These are phyloP conservation scores for Plumapathes pennacea DNA, from an alignment of 92 coral and sea anemone genomes.

Conservation along the genomic window DNA sequence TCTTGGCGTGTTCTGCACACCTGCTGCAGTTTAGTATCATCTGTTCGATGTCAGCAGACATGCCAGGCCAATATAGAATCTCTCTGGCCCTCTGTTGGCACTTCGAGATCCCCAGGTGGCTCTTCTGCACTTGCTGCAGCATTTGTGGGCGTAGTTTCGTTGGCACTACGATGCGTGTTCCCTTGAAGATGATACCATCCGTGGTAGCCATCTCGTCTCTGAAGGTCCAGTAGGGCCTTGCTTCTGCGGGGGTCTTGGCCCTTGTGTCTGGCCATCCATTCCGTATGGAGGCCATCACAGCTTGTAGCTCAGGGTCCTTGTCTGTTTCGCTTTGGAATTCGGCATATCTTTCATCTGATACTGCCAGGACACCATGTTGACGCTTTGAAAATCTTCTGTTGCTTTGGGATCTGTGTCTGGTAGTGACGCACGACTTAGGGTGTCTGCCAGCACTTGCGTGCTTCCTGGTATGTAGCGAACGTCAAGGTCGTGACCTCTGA, in stretches of 20 bases:
- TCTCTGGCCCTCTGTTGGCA: conserved; percentile 18
- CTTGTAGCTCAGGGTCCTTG: background rate
- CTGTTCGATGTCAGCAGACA: conserved; percentile 6
- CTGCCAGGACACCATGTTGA: background rate
- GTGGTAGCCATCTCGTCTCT: conserved; percentile 11
- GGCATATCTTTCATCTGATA: background rate
- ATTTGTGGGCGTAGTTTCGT: conserved; percentile 9
- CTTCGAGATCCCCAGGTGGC: conserved; percentile 13
- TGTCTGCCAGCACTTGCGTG: conserved; percentile 20
- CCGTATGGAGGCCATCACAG: background rate
- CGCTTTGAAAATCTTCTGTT: background rate
- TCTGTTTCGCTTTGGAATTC: background rate
- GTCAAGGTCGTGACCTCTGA: conserved; percentile 9
- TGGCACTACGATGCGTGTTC: conserved; percentile 3
- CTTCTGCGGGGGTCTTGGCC: background rate
- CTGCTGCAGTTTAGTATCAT: conserved; percentile 10
- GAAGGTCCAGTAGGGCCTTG: conserved; percentile 14
- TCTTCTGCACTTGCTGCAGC: conserved; percentile 17
- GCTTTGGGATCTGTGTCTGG: background rate
- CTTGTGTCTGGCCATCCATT: background rate
- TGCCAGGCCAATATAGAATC: conserved; percentile 11
- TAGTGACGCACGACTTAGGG: conserved; percentile 17
- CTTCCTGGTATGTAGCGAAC: conserved; percentile 18
- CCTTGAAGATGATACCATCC: conserved; percentile 10
- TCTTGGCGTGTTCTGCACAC: conserved; percentile 10